Evolutionary conservation across 2,888 invertebrate genomes (phyloP).

Genomic region (Apodemia duryi): DNA sequence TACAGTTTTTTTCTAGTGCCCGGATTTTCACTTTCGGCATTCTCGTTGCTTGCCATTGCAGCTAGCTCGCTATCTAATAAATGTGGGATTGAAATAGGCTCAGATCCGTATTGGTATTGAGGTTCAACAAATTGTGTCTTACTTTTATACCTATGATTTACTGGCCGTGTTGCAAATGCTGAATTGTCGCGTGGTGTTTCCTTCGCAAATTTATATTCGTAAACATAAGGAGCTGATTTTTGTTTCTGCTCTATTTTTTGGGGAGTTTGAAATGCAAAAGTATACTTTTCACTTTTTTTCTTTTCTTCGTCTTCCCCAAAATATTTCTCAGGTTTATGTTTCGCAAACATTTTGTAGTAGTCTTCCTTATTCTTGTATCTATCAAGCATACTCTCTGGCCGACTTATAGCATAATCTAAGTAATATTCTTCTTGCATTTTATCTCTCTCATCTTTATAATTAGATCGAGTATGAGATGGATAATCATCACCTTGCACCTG

Average conservation of each 20-base stretch:
- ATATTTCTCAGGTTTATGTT: conserved; percentile 53
- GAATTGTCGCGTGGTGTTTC: conserved; percentile 36
- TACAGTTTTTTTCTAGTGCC: conserved; percentile 64
- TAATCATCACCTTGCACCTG: conserved; percentile 54
- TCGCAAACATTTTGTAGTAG: conserved; percentile 60
- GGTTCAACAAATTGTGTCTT: conserved; percentile 68
- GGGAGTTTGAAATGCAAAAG: conserved; percentile 40
- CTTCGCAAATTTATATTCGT: conserved; percentile 54
- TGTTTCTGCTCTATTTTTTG: conserved; percentile 50
- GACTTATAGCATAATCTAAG: conserved; percentile 55
- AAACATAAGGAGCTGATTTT: conserved; percentile 47
- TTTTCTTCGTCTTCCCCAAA: conserved; percentile 40
- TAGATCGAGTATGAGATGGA: conserved; percentile 52
- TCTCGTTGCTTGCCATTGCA: conserved; percentile 63
- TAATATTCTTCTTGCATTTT: conserved; percentile 60
- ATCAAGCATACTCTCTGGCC: conserved; percentile 55
- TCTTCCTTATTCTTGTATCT: conserved; percentile 53
- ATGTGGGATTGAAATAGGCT: conserved; percentile 57
- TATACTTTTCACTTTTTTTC: conserved; percentile 46
- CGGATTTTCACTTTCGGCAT: conserved; percentile 61
- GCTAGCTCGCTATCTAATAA: conserved; percentile 64
- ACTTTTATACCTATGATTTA: conserved; percentile 41
- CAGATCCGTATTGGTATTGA: conserved; percentile 72
- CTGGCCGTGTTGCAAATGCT: conserved; percentile 32
- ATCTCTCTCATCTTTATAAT: conserved; percentile 59